phyloP scores from a whole-genome alignment of 2,888 invertebrate genomes.

The Melieria omissa region DNA sequence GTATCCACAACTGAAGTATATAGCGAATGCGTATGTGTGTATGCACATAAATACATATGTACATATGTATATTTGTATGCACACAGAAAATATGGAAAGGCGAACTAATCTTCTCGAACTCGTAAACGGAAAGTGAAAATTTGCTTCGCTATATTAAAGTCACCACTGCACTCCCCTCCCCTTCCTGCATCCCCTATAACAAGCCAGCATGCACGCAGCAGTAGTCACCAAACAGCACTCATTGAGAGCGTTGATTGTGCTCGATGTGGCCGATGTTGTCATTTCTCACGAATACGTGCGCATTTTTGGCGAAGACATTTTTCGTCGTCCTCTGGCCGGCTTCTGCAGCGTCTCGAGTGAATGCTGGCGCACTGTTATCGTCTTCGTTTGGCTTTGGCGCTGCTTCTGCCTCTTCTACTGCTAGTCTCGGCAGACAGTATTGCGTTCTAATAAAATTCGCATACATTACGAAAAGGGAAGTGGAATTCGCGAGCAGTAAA shows the following conservation, averaged over 20 bases:
- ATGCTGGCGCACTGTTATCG: too few species aligned
- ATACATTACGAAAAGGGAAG: too few species aligned
- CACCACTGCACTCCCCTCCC: conserved; percentile 43
- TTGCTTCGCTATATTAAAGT: conserved; percentile 52
- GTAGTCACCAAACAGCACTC: not conserved
- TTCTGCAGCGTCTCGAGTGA: too few species aligned
- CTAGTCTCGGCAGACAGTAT: too few species aligned
- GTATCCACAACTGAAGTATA: not conserved
- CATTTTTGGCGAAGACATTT: not conserved
- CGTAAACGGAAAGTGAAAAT: conserved; percentile 66
- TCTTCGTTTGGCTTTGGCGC: too few species aligned
- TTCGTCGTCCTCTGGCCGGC: not conserved
- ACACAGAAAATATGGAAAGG: conserved; percentile 30
- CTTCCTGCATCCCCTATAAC: conserved; percentile 1
- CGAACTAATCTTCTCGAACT: conserved; percentile 49
- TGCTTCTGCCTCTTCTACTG: too few species aligned
- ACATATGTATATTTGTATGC: conserved; percentile 26
- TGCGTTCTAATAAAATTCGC: too few species aligned
- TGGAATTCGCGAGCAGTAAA: too few species aligned
- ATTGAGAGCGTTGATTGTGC: not conserved
- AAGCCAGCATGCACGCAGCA: not conserved
- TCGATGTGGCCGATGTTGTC: too few species aligned
- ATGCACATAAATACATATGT: conserved; percentile 27
- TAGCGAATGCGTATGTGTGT: conserved; percentile 21
- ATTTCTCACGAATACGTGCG: conserved; percentile 26